These are phyloP conservation scores for Nebria brevicollis DNA, from an alignment of 2,888 invertebrate genomes.

Conservation along the genomic window DNA sequence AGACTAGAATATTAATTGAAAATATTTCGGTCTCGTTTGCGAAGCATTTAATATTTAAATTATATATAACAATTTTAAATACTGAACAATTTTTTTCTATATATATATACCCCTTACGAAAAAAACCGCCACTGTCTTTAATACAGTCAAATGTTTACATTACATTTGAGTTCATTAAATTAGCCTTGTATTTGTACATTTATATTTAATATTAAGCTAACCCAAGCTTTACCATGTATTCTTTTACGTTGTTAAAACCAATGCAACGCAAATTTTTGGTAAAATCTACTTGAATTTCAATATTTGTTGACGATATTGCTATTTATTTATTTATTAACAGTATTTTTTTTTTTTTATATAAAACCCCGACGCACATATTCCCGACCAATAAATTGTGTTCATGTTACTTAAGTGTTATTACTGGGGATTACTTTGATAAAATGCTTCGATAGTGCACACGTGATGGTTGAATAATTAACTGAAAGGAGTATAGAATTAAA, in stretches of 20 bases:
- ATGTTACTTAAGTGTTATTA: slow-evolving; percentile 18
- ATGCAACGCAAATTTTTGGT: too few species aligned
- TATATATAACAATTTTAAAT: neutral
- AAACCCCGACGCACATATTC: neutral
- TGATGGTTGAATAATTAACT: slow-evolving; percentile 37
- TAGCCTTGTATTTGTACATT: slow-evolving; percentile 42
- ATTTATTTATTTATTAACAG: slow-evolving; percentile 7
- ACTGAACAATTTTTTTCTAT: neutral
- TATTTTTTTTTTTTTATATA: slow-evolving; percentile 13
- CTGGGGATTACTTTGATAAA: slow-evolving; percentile 40
- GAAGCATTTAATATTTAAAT: neutral
- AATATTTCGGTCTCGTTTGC: too few species aligned
- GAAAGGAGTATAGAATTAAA: slow-evolving; percentile 6
- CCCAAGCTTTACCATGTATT: neutral
- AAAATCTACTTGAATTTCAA: too few species aligned
- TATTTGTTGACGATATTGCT: neutral
- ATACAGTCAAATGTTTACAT: slow-evolving; percentile 35
- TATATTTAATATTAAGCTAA: slow-evolving; percentile 39
- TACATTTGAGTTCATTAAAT: slow-evolving; percentile 46
- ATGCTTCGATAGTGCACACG: slow-evolving; percentile 28
- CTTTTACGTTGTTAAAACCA: neutral
- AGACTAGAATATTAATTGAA: too few species aligned
- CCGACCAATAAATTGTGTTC: slow-evolving; percentile 9
- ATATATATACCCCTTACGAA: neutral
- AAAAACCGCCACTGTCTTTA: slow-evolving; percentile 5